A percentile compares a stretch with the other conserved stretches of the same genome.
phyloP scores from a whole-genome alignment of 2,113 vertebrate species.

The Hypocryptadius cinnamomeus region DNA sequence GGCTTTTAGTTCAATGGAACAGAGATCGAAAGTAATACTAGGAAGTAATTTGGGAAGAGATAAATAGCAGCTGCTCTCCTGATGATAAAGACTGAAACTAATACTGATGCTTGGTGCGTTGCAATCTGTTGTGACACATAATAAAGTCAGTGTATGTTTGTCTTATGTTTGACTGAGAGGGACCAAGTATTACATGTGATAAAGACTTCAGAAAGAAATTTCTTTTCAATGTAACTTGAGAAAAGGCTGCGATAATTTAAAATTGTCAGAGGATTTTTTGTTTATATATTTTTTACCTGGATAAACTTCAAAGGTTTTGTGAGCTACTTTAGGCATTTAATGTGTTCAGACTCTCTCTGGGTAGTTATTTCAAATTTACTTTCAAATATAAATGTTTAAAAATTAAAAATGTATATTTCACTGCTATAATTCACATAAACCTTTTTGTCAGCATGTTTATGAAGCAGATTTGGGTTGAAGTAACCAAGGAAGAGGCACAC shows the following conservation, averaged over 20 bases:
- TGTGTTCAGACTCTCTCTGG: neutral
- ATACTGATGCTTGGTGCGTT: neutral
- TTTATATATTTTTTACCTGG: neutral
- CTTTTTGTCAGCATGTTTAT: neutral
- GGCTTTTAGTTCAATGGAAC: neutral
- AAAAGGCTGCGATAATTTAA: neutral
- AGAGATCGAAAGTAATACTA: neutral
- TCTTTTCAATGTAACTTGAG: neutral
- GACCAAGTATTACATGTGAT: neutral
- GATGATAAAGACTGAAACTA: conserved; percentile 24
- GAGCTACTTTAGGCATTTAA: neutral
- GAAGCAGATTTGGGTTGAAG: neutral
- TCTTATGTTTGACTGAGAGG: neutral
- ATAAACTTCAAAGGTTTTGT: neutral
- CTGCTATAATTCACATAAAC: neutral
- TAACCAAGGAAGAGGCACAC: neutral
- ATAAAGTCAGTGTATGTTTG: neutral
- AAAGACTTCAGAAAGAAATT: neutral
- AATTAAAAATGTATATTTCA: neutral
- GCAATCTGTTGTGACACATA: neutral
- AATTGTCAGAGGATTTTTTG: neutral
- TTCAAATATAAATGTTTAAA: neutral
- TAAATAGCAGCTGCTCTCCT: conserved; percentile 17
- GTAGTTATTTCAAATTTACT: neutral
- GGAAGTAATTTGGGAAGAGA: conserved; percentile 29